Conservation (phyloP, 1,140 invertebrate species). For the Lamellibrachia luymesi region DNA sequence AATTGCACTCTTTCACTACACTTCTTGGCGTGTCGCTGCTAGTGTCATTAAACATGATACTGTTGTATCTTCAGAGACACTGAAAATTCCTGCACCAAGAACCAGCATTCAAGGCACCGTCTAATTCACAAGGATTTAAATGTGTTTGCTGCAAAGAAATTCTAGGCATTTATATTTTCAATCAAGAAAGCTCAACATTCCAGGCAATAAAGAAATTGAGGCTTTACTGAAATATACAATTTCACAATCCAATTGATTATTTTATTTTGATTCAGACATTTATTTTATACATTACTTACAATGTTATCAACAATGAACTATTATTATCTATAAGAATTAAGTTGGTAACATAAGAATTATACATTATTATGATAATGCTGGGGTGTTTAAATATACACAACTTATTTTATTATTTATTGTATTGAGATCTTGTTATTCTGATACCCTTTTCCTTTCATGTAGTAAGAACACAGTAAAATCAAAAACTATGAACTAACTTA, state of each 20-base stretch:
- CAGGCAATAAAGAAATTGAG: no score
- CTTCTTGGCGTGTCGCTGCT: not conserved
- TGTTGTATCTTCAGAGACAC: not conserved
- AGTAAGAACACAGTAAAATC: no score
- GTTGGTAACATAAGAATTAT: not conserved
- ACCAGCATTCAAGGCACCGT: not conserved
- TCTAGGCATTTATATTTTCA: no score
- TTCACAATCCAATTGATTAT: not conserved
- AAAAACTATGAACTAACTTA: not conserved
- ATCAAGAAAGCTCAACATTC: no score
- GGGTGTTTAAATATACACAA: not conserved
- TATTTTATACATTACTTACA: not conserved
- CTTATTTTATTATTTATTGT: not conserved
- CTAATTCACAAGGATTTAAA: not conserved
- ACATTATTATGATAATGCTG: not conserved
- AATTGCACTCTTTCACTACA: not conserved
- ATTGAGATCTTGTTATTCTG: not conserved
- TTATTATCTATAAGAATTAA: not conserved
- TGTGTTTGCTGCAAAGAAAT: no score
- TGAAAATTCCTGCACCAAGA: not conserved
- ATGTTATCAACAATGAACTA: not conserved
- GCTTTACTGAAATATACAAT: not conserved
- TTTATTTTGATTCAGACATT: not conserved
- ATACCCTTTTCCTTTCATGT: not conserved
- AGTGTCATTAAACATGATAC: not conserved